Evolutionary conservation across 2,888 invertebrate species (phyloP), one percentile per base, ranked within the genome.

Genomic region (Drosophila pullipes): DNA sequence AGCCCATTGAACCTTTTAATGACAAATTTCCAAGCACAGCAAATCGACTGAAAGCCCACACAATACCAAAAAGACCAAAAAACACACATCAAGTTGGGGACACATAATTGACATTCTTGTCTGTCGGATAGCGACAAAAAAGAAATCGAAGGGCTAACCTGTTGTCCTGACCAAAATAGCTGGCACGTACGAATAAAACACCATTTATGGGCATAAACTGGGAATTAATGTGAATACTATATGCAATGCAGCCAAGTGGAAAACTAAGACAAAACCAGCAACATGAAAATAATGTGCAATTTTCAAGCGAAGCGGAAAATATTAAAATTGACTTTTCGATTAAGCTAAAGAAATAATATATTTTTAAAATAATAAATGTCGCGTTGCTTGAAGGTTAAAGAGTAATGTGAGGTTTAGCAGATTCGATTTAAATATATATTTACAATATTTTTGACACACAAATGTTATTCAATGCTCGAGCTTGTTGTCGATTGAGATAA

Each of bases 251-350:
- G 18, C 68, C 55, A 55, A 68, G 68, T 22, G 68, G 68, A 68
- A 68, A 50, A 33, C 69, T 31, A 49, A 54, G 47, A 39, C 54
- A 66, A 66, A 54, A n/a, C 31, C 67, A 66, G 39, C 54, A 54
- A 66, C 37, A 37, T n/a, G 44, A 39, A 54, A 50, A 41, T 57
- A 68, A 57, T 69, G 57, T 16, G n/a, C 16, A 58, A 35, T 10
- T 31, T 52, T 28, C 35, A 68, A 69, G 28, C 69, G 50, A 69
- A 37, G 69, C 35, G 69, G 69, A 69, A 69, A 68, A 69, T 69
- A 68, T 69, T 68, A 11, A 58, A 68, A 69, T 55, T 67, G 68
- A 68, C 68, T 68, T 66, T 65, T 66, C 49, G 35, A 69, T 69
- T 58, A 69, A 69, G 35, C 28, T 35, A 22, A 13, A 13, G 13